A percentile compares a stretch with the other conserved stretches of the same genome.
Conservation (phyloP, 2,797 vertebrate genomes). For the Chrysocyon brachyurus region DNA sequence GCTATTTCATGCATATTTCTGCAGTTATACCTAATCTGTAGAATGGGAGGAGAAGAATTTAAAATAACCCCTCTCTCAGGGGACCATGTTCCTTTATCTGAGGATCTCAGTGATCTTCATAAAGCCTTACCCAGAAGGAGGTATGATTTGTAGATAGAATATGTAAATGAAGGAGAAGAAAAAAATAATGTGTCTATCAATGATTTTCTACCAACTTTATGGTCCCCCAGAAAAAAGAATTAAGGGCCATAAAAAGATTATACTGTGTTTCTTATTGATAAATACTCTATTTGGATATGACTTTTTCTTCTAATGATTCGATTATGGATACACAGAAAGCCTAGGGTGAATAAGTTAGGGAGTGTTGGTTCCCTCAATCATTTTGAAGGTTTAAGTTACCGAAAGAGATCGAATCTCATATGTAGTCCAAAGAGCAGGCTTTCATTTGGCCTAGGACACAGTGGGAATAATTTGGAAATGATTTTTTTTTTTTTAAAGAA, state of each 20-base stretch:
- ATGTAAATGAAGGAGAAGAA: background rate
- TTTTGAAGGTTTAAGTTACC: background rate
- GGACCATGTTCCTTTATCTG: background rate
- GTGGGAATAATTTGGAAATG: conserved; percentile 36
- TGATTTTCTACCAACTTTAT: conserved; percentile 12
- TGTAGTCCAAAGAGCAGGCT: background rate
- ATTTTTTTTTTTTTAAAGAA: background rate
- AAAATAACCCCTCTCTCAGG: background rate
- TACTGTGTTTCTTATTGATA: background rate
- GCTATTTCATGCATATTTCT: background rate
- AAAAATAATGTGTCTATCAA: background rate
- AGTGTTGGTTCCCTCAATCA: background rate
- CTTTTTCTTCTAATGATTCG: background rate
- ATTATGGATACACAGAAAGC: background rate
- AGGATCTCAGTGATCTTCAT: background rate
- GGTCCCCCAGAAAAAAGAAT: background rate
- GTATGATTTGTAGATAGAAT: background rate
- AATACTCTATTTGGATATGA: background rate
- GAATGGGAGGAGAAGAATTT: background rate
- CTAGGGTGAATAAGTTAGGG: background rate
- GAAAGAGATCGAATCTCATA: background rate
- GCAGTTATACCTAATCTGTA: background rate
- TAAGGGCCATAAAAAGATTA: background rate
- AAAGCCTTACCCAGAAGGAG: background rate
- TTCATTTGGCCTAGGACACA: conserved; percentile 3